Evolutionary conservation across 2,797 vertebrate species (phyloP).

Genomic region (Poliocrania exsul): DNA sequence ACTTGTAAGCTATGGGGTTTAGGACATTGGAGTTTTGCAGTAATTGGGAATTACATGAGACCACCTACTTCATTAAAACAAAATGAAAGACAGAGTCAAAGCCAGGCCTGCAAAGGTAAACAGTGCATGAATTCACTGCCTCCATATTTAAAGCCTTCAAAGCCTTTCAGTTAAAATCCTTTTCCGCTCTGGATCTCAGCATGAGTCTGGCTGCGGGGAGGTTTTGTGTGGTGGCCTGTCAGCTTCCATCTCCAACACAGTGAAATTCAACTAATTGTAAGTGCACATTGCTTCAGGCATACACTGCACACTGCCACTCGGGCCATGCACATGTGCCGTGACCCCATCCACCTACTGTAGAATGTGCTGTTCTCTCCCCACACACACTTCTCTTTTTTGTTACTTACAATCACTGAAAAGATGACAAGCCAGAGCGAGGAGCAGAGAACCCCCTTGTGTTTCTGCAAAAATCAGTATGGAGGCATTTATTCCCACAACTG

Average conservation of each 20-base stretch:
- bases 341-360: conserved; percentile 17
- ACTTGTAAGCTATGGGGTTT: neutral
- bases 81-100: conserved; percentile 63
- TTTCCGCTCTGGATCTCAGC: conserved; percentile 70
- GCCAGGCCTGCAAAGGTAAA: conserved; percentile 56
- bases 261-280: conserved; percentile 72
- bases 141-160: conserved; percentile 58
- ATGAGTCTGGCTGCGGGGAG: conserved; percentile 70
- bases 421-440: neutral
- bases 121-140: conserved; percentile 65
- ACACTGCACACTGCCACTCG: conserved; percentile 1
- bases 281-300: conserved; percentile 44
- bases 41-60: conserved; percentile 50
- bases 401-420: neutral
- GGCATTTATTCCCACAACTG: neutral
- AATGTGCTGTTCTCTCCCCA: neutral
- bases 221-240: conserved; percentile 75
- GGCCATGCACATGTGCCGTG: neutral
- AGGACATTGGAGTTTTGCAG: neutral
- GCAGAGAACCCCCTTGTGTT: neutral
- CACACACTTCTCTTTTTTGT: neutral
- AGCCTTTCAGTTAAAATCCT: conserved; percentile 68
- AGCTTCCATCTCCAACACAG: conserved; percentile 72
- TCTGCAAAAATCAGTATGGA: neutral
- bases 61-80: conserved; percentile 67